Evolutionary conservation across 1,140 invertebrate species (phyloP).

Genomic region (Venturia canescens): DNA sequence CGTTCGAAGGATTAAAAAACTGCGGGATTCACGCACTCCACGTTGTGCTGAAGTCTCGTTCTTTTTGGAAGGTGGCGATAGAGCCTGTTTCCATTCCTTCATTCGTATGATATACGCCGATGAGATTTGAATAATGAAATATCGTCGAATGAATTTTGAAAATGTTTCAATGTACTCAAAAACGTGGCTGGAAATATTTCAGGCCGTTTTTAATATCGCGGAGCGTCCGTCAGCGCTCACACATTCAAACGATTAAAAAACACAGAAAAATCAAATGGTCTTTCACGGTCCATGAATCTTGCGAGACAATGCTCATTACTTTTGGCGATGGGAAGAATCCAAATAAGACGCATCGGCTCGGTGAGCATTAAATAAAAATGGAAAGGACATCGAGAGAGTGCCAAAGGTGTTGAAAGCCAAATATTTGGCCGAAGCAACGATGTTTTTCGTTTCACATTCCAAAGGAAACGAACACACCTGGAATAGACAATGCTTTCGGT

Average conservation of each 20-base stretch:
- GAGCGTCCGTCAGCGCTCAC: neutral
- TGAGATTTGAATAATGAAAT: neutral
- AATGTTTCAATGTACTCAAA: neutral
- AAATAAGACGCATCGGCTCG: neutral
- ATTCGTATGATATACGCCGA: neutral
- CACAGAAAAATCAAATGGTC: neutral
- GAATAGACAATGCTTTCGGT: constrained; percentile 26
- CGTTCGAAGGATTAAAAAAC: neutral
- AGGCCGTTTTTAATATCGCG: neutral
- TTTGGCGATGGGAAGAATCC: neutral
- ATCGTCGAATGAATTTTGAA: neutral
- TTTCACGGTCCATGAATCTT: neutral
- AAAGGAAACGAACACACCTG: constrained; percentile 11
- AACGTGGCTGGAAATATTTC: neutral
- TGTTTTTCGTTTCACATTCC: neutral
- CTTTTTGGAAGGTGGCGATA: neutral
- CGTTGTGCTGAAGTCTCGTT: neutral
- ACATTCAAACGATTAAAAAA: neutral
- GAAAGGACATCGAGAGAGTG: neutral
- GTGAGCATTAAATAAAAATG: neutral
- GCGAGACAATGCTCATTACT: neutral
- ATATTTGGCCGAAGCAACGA: neutral
- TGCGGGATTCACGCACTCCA: neutral
- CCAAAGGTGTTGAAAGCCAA: neutral
- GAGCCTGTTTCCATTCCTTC: neutral